Conservation (phyloP, 2,797 vertebrate species). For the Buphagus erythrorhynchus region DNA sequence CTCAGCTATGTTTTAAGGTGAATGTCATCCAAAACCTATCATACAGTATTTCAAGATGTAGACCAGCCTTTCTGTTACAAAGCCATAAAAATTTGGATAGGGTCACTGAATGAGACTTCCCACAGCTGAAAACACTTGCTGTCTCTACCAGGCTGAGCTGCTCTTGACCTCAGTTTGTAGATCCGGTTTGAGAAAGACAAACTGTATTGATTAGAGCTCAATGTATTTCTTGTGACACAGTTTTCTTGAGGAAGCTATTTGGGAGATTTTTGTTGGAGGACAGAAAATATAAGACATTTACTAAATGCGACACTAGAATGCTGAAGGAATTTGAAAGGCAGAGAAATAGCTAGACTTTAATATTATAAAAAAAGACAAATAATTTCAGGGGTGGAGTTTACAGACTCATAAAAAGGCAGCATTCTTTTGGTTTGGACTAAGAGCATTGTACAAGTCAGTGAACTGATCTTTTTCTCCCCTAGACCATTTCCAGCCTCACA, state of each 20-base stretch:
- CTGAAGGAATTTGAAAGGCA: not conserved
- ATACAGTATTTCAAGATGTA: conserved; percentile 69
- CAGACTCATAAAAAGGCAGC: not conserved
- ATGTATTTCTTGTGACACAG: conserved; percentile 10
- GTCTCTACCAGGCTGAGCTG: conserved; percentile 69
- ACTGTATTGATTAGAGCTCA: conserved; percentile 30
- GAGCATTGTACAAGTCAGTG: not conserved
- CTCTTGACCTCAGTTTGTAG: conserved; percentile 65
- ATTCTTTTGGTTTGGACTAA: conserved; percentile 26
- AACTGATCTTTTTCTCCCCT: conserved; percentile 11
- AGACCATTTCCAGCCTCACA: conserved; percentile 44
- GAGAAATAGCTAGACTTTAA: not conserved
- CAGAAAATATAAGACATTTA: not conserved
- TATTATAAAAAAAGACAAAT: not conserved
- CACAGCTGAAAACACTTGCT: conserved; percentile 75
- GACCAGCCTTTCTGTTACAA: conserved; percentile 63
- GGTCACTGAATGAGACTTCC: conserved; percentile 74
- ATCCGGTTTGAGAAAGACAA: conserved; percentile 34
- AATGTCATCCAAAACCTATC: conserved; percentile 72
- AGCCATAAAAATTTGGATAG: conserved; percentile 69
- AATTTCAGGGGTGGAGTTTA: not conserved
- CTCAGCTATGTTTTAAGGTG: conserved; percentile 76
- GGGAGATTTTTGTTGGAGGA: conserved; percentile 23
- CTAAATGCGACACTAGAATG: not conserved
- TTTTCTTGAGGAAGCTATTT: conserved; percentile 14